Evolutionary conservation across 2,888 invertebrate species (phyloP).

Genomic region (Antheraea assamensis): DNA sequence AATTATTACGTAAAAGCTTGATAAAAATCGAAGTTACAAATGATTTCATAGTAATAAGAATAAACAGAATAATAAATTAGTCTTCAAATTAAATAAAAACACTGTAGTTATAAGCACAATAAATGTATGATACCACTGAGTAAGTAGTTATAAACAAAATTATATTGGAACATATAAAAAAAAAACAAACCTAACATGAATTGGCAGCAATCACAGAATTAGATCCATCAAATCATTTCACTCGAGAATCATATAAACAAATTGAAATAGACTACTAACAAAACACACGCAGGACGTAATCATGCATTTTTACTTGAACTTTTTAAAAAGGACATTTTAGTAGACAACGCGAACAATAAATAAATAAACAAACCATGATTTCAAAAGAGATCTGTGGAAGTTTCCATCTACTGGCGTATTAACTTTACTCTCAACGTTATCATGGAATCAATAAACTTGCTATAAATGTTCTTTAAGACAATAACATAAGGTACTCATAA

Average conservation of each 20-base stretch:
- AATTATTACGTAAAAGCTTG: not conserved
- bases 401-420: not conserved
- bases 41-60: not conserved
- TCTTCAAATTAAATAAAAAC: constrained; percentile 25
- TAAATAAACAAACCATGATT: not conserved
- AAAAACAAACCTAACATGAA: constrained; percentile 24
- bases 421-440: not conserved
- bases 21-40: not conserved
- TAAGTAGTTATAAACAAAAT: constrained; percentile 18
- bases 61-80: constrained; percentile 20
- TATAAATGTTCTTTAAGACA: constrained; percentile 28
- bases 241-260: constrained; percentile 7
- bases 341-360: not conserved
- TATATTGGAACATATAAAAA: constrained; percentile 23
- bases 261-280: constrained; percentile 35
- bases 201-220: constrained; percentile 36
- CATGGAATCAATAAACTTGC: not conserved
- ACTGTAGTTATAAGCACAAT: constrained; percentile 52
- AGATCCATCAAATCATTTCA: constrained; percentile 19
- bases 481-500: constrained; percentile 51
- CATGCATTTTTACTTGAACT: constrained; percentile 38
- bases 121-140: constrained; percentile 49
- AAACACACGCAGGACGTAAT: constrained; percentile 25
- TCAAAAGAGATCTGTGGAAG: not conserved
- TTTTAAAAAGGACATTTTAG: constrained; percentile 39